Base-by-base conservation (phyloP, 2,113 vertebrate species). In the Ascaphus truei region DNA sequence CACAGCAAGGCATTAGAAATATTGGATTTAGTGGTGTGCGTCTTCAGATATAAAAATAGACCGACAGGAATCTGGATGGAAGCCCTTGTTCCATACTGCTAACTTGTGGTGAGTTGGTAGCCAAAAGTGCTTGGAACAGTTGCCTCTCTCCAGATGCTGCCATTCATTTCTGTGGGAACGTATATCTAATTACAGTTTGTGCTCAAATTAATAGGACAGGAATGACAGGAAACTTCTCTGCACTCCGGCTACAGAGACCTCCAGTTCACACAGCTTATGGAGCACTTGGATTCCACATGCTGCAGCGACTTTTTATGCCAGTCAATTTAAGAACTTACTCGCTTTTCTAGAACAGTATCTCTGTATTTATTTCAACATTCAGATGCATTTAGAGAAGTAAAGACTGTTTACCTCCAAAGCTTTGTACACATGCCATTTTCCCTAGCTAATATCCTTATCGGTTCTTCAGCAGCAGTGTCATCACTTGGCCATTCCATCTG, bases 161-260 rank as follows among this genome's bases (percentile, higher is more conserved):
- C 89, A 90, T 85, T 91, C 89, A 91, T 86, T 88, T 89, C 85
- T 88, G 88, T 92, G 90, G 88, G 89, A 92, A 92, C 86, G 89
- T 90, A 88, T 84, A 91, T 89, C 85, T 86, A 89, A 91, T 89
- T 89, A 90, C 79, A 84, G 88, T 89, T 89, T 88, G 88, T 88
- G 87, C 89, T 91, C 82, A 87, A 90, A 91, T 90, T 90, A 88
- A 86, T 88, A 85, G 86, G 89, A 88, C 82, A 84, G 85, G 84
- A 85, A 90, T 89, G 87, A 89, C 87, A 89, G 85, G 0, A 75
- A 77, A 76, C 76, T 74, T 85, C 75, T 76, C 71, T 36, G 67
- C 77, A 73, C 77, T 79, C 73, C 59, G 55, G 48, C 72, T 74
- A 73, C 73, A 73, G 78, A 82, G 77, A 80, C 58, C 67, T 82